These are phyloP conservation scores for Parazoanthus darwini DNA, from an alignment of 92 coral and sea anemone species.

Conservation along the genomic window DNA sequence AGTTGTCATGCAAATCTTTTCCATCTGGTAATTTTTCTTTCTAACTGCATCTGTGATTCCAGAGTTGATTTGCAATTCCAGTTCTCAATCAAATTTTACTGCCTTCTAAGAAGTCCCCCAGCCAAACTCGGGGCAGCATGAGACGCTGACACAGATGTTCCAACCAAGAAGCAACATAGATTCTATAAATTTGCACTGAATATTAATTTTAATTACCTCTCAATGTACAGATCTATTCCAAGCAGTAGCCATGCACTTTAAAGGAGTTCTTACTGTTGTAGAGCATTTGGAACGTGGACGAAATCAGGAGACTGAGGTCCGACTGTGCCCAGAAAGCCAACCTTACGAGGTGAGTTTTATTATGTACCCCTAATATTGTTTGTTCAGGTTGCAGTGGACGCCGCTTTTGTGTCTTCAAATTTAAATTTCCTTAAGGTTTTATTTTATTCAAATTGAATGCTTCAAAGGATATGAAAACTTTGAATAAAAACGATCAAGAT, in stretches of 20 bases:
- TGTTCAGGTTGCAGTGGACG: background rate
- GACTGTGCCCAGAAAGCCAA: background rate
- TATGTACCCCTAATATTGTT: background rate
- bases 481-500: too few species aligned
- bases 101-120: too few species aligned
- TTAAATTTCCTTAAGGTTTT: background rate
- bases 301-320: conserved; percentile 5
- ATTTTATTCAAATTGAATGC: background rate
- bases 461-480: background rate
- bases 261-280: conserved; percentile 8
- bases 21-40: background rate
- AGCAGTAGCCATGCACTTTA: conserved; percentile 2
- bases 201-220: background rate
- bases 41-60: background rate
- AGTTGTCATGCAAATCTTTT: conserved; percentile 3
- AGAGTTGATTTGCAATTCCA: background rate
- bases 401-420: background rate
- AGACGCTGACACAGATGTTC: too few species aligned
- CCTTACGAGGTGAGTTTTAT: background rate
- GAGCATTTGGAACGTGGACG: conserved; percentile 26
- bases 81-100: background rate
- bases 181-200: background rate
- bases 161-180: background rate
- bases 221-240: background rate
- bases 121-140: too few species aligned